Percentiles rank a stretch among this genome's conserved stretches.
Conservation (phyloP, 1,140 invertebrate genomes). For the Zaprionus ornatus region DNA sequence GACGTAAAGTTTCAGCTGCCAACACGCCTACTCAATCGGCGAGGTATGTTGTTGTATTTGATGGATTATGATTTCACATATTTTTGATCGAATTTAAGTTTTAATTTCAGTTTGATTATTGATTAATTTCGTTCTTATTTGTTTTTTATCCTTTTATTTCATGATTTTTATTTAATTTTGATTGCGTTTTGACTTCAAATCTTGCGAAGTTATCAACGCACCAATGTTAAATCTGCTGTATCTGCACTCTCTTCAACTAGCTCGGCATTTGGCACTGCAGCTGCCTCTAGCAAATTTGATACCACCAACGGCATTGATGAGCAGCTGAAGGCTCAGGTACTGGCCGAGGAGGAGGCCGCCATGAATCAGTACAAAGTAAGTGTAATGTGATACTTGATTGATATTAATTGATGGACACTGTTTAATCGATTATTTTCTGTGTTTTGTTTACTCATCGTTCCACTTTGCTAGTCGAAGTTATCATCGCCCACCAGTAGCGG, state of each 20-base stretch:
- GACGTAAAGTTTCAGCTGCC: slow-evolving; percentile 93
- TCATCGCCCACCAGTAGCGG: slow-evolving; percentile 87
- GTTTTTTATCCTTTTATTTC: slow-evolving; percentile 14
- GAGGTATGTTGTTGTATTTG: slow-evolving; percentile 85
- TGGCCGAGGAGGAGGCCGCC: slow-evolving; percentile 97
- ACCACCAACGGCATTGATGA: slow-evolving; percentile 92
- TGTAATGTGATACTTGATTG: slow-evolving; percentile 13
- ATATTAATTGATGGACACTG: slow-evolving; percentile 45
- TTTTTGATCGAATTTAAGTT: slow-evolving; percentile 8
- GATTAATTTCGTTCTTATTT: slow-evolving; percentile 4
- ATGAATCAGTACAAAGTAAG: slow-evolving; percentile 97
- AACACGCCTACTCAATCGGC: slow-evolving; percentile 93
- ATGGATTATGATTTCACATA: background rate
- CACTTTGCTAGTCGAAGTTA: slow-evolving; percentile 88
- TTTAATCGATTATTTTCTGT: slow-evolving; percentile 60
- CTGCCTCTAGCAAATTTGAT: slow-evolving; percentile 89
- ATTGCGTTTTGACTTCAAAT: slow-evolving; percentile 43
- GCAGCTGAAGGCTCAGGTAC: slow-evolving; percentile 91
- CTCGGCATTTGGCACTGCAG: slow-evolving; percentile 92
- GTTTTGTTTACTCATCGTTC: slow-evolving; percentile 18
- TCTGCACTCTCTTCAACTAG: slow-evolving; percentile 95
- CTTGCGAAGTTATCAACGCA: slow-evolving; percentile 88
- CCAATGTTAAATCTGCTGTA: slow-evolving; percentile 95
- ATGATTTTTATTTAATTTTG: slow-evolving; percentile 32
- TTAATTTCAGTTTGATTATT: slow-evolving; percentile 1